These are phyloP conservation scores for Carapus acus DNA, from an alignment of 2,797 vertebrate genomes.

Conservation along the genomic window DNA sequence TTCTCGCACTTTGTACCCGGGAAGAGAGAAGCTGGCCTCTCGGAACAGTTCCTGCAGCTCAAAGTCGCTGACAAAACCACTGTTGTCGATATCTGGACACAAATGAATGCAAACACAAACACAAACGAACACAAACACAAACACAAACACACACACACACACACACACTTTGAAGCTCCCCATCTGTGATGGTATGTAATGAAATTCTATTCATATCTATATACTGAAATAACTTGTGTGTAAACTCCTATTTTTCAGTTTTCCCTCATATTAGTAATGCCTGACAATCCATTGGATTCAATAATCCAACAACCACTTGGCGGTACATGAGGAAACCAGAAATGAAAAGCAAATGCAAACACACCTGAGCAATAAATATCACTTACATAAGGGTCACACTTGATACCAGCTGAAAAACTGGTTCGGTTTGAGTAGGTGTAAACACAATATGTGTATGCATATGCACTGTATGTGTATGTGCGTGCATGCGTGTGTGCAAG, in stretches of 20 bases:
- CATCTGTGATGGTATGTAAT: too few relatives aligned
- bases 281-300: too few relatives aligned
- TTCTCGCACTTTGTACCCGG: conserved; percentile 91
- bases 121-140: neutral
- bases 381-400: conserved; percentile 31
- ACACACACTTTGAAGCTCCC: too few relatives aligned
- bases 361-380: conserved; percentile 27
- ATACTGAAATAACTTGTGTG: too few relatives aligned
- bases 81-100: conserved; percentile 87
- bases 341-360: conserved; percentile 4
- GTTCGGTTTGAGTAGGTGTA: conserved; percentile 1
- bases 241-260: too few relatives aligned
- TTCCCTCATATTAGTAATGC: too few relatives aligned
- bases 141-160: neutral
- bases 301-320: too few relatives aligned
- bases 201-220: too few relatives aligned
- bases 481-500: neutral
- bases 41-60: conserved; percentile 96
- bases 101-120: conserved; percentile 7
- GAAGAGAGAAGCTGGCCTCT: conserved; percentile 88
- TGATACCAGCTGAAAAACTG: conserved; percentile 50
- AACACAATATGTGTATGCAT: neutral
- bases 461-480: neutral
- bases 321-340: conserved; percentile 2
- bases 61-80: conserved; percentile 90